phyloP scores from a whole-genome alignment of 2,888 invertebrate species.

The Tanypteryx hageni region DNA sequence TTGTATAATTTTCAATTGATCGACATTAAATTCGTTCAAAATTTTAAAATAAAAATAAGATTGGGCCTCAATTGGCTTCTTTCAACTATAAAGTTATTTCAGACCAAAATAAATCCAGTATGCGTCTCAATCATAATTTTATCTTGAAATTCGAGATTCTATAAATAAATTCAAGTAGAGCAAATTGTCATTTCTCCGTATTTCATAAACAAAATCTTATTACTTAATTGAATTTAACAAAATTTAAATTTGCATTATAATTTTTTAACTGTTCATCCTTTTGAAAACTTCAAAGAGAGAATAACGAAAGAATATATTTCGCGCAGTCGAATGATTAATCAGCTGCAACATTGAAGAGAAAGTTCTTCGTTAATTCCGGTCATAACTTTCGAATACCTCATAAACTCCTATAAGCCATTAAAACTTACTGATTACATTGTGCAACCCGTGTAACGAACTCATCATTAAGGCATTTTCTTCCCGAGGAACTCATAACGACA shows the following conservation, averaged over 20 bases:
- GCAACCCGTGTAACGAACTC: background rate
- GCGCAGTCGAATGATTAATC: background rate
- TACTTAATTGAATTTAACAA: background rate
- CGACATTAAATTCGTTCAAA: too few relatives aligned
- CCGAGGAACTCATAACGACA: background rate
- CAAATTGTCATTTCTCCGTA: too few relatives aligned
- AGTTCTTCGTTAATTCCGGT: background rate
- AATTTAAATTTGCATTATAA: background rate
- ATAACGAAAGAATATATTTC: too few relatives aligned
- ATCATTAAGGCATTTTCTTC: background rate
- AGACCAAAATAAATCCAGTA: too few relatives aligned
- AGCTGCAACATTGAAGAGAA: background rate
- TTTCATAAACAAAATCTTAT: background rate
- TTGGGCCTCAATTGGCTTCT: too few relatives aligned
- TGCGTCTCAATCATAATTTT: too few relatives aligned
- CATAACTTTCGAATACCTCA: background rate
- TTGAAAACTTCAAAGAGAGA: too few relatives aligned
- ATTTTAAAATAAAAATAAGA: too few relatives aligned
- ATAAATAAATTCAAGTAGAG: too few relatives aligned
- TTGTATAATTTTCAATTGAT: too few relatives aligned
- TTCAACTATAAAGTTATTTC: too few relatives aligned
- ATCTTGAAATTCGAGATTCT: too few relatives aligned
- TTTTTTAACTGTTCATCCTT: background rate
- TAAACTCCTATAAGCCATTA: background rate
- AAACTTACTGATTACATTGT: constrained; percentile 7